Conservation (phyloP, 2,113 vertebrate genomes). For the Chionodraco myersi region DNA sequence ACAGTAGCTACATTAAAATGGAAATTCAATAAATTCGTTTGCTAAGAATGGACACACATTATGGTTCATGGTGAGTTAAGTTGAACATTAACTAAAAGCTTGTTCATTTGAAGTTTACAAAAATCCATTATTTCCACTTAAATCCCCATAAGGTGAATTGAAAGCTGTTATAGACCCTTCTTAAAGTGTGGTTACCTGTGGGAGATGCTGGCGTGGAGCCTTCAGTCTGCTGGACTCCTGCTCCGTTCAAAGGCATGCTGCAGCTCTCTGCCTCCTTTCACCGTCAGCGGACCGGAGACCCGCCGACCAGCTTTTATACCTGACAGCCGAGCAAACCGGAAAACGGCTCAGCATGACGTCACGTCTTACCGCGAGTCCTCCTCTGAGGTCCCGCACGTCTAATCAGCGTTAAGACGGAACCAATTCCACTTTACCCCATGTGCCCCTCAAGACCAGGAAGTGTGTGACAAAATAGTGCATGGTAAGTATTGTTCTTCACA, state of each 20-base stretch:
- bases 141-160: no score
- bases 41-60: neutral
- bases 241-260: conserved; percentile 70
- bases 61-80: neutral
- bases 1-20: neutral
- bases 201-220: conserved; percentile 51
- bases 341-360: conserved; percentile 20
- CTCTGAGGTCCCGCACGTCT: conserved; percentile 63
- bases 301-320: conserved; percentile 61
- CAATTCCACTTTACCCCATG: conserved; percentile 74
- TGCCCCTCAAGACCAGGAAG: conserved; percentile 79
- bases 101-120: neutral
- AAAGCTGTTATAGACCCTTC: neutral
- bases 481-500: conserved; percentile 19
- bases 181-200: conserved; percentile 74
- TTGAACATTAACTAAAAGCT: neutral
- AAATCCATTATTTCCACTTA: neutral
- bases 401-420: conserved; percentile 75
- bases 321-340: conserved; percentile 64
- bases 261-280: conserved; percentile 9
- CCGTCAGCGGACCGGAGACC: neutral
- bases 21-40: neutral
- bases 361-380: conserved; percentile 7
- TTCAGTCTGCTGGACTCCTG: conserved; percentile 54
- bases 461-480: conserved; percentile 32